These are phyloP conservation scores for Drosophila algonquin DNA, from an alignment of 2,888 invertebrate genomes.

Conservation along the genomic window DNA sequence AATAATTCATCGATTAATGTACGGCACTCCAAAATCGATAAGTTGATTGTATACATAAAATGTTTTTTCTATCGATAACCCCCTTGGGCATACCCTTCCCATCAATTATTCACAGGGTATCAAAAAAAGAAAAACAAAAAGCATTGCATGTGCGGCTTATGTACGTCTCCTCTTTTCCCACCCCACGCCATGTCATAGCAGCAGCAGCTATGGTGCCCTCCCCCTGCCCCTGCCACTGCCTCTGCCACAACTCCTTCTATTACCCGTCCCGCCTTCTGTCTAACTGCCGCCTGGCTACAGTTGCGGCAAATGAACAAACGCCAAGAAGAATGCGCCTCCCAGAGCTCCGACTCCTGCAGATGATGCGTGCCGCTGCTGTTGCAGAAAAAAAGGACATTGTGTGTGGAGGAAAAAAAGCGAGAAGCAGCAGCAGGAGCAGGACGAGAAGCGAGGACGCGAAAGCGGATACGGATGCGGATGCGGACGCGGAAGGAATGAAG, in stretches of 20 bases:
- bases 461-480: neutral
- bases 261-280: neutral
- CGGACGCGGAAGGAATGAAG: slow-evolving; percentile 5
- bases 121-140: slow-evolving; percentile 20
- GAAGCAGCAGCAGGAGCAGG: slow-evolving; percentile 7
- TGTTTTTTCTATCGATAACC: slow-evolving; percentile 23
- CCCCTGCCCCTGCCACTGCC: neutral
- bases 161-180: slow-evolving; percentile 14
- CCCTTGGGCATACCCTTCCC: slow-evolving; percentile 26
- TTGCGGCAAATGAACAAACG: slow-evolving; percentile 78
- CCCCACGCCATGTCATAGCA: neutral
- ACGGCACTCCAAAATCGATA: too few relatives aligned
- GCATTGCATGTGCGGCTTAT: slow-evolving; percentile 46
- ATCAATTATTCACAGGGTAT: slow-evolving; percentile 31
- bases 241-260: neutral
- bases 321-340: slow-evolving; percentile 67
- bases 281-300: slow-evolving; percentile 61
- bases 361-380: slow-evolving; percentile 34
- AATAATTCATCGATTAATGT: too few relatives aligned
- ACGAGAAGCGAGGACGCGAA: neutral
- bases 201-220: neutral
- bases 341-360: slow-evolving; percentile 15
- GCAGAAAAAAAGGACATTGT: slow-evolving; percentile 19
- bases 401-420: slow-evolving; percentile 6
- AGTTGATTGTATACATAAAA: too few relatives aligned